Evolutionary conservation across 1,140 invertebrate genomes (phyloP).

Genomic region (Branchinecta lindahli): DNA sequence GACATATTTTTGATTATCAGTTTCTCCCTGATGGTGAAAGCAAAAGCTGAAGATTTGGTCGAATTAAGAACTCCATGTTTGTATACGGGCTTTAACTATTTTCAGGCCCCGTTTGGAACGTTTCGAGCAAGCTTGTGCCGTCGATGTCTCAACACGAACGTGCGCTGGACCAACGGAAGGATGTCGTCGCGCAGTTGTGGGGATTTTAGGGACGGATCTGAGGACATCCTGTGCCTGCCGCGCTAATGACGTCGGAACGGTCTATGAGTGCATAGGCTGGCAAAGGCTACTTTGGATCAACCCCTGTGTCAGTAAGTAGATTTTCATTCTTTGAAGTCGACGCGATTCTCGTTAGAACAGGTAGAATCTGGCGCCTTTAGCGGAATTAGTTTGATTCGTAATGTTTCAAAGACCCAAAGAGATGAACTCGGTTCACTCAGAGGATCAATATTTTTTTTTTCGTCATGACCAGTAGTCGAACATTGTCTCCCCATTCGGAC

Average conservation of each 20-base stretch:
- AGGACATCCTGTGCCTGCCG: slow-evolving; percentile 60
- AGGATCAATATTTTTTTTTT: too few species aligned
- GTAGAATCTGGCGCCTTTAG: too few species aligned
- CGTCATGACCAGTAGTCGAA: too few species aligned
- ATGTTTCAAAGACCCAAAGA: too few species aligned
- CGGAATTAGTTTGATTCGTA: too few species aligned
- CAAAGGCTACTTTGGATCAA: slow-evolving; percentile 78
- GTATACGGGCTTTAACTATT: not conserved
- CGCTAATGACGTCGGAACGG: slow-evolving; percentile 46
- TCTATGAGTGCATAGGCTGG: slow-evolving; percentile 76
- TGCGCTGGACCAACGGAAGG: slow-evolving; percentile 65
- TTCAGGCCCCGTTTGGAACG: slow-evolving; percentile 55
- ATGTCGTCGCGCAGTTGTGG: slow-evolving; percentile 62
- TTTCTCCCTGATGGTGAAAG: too few species aligned
- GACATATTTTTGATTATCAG: too few species aligned
- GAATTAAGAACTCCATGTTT: too few species aligned
- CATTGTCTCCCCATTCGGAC: too few species aligned
- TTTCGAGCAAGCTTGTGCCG: slow-evolving; percentile 76
- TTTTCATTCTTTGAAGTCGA: not conserved
- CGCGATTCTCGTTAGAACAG: too few species aligned
- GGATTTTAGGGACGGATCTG: slow-evolving; percentile 67
- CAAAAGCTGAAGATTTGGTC: too few species aligned
- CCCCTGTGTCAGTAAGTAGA: slow-evolving; percentile 66
- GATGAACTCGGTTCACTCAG: too few species aligned
- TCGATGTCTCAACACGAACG: slow-evolving; percentile 68